A percentile compares a stretch with the other conserved stretches of the same genome.
These are phyloP conservation scores for Cheilosia urbana DNA, from an alignment of 2,888 invertebrate species.

Conservation along the genomic window DNA sequence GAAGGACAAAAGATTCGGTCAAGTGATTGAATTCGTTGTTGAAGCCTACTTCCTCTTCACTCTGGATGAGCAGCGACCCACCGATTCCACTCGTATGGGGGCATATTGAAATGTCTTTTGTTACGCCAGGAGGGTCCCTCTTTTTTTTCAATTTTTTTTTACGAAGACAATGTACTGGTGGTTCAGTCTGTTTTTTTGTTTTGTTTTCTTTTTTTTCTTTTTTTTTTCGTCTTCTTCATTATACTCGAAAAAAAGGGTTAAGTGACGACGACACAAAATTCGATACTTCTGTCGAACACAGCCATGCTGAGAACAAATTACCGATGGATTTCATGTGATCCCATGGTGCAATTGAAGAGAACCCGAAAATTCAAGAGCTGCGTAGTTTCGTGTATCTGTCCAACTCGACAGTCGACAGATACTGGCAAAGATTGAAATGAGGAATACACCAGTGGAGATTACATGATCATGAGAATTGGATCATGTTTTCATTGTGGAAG, in stretches of 20 bases:
- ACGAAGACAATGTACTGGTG: conserved; percentile 36
- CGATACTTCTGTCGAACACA: conserved; percentile 69
- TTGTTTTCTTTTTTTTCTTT: conserved; percentile 5
- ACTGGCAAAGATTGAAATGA: conserved; percentile 50
- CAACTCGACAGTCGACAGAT: conserved; percentile 25
- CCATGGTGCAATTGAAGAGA: conserved; percentile 40
- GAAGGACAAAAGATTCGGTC: conserved; percentile 66
- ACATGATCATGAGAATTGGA: conserved; percentile 73
- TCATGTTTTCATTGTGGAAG: conserved; percentile 64
- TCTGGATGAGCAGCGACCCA: conserved; percentile 34
- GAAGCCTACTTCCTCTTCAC: conserved; percentile 69
- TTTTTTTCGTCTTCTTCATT: neutral
- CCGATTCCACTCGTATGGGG: conserved; percentile 51
- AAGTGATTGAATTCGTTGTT: conserved; percentile 66
- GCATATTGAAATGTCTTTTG: conserved; percentile 70
- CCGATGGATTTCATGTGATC: conserved; percentile 59
- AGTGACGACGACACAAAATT: conserved; percentile 51
- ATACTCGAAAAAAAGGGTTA: conserved; percentile 51
- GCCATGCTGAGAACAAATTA: conserved; percentile 20
- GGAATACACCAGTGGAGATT: conserved; percentile 32
- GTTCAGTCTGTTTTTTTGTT: conserved; percentile 17
- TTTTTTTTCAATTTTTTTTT: neutral
- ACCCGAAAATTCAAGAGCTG: conserved; percentile 16
- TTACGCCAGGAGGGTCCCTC: conserved; percentile 50
- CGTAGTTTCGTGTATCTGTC: conserved; percentile 54